Conservation (phyloP, 2,113 vertebrate genomes). For the Serilophus lunatus region DNA sequence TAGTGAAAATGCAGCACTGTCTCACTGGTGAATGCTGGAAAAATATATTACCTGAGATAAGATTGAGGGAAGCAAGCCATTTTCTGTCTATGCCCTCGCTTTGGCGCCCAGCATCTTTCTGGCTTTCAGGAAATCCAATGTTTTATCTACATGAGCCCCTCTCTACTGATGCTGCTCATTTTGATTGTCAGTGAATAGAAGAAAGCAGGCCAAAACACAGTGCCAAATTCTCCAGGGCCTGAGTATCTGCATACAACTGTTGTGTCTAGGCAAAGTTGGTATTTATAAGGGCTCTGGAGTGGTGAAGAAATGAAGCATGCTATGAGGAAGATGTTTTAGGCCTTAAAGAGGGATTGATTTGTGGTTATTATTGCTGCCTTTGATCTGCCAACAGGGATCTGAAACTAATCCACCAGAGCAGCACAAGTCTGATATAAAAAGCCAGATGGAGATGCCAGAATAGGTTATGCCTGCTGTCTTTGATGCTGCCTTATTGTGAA, state of each 20-base stretch:
- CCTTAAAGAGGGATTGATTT: constrained; percentile 58
- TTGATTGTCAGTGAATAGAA: not conserved
- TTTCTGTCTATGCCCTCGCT: not conserved
- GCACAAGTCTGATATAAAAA: constrained; percentile 6
- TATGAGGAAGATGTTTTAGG: not conserved
- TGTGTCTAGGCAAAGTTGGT: not conserved
- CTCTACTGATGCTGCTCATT: not conserved
- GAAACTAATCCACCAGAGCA: constrained; percentile 45
- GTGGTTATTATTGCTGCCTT: constrained; percentile 54
- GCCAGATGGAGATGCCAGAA: constrained; percentile 50
- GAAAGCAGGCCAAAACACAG: not conserved
- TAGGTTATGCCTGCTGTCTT: constrained; percentile 34
- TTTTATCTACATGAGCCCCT: not conserved
- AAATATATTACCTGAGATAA: not conserved
- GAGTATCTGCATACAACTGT: not conserved
- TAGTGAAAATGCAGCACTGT: not conserved
- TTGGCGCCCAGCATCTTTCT: not conserved
- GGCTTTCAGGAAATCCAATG: not conserved
- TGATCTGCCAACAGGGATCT: constrained; percentile 52
- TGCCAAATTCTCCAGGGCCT: not conserved
- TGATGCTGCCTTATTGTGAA: not conserved
- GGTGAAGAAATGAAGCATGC: constrained; percentile 12
- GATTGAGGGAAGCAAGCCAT: not conserved
- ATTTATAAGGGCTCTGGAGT: not conserved
- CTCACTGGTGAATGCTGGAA: not conserved